Evolutionary conservation across 35 echinoderm and acorn worm species (phyloP).

Genomic region (Lytechinus variegatus): DNA sequence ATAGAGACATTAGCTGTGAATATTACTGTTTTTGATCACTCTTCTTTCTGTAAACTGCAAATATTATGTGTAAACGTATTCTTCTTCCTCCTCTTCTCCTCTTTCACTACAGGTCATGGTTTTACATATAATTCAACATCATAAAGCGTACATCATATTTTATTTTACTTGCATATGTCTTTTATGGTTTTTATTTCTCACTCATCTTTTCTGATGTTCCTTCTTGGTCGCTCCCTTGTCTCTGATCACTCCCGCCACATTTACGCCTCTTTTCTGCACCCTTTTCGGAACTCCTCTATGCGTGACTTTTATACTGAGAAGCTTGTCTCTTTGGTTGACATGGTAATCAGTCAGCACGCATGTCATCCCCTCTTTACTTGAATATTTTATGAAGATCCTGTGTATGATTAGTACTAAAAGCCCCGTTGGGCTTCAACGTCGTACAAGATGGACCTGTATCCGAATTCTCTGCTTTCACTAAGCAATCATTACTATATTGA

Average conservation of each 20-base stretch:
- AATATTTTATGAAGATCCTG: constrained; percentile 12
- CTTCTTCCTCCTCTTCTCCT: no score
- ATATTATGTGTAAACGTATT: no score
- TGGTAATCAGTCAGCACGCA: not conserved
- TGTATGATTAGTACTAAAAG: constrained; percentile 28
- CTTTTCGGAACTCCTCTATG: not conserved
- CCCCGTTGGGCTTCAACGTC: not conserved
- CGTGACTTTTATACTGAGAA: not conserved
- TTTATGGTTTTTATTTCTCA: no score
- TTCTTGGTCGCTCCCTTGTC: not conserved
- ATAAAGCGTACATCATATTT: no score
- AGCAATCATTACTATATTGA: not conserved
- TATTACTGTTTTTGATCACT: no score
- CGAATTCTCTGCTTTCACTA: not conserved
- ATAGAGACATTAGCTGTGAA: no score
- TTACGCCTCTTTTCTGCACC: not conserved
- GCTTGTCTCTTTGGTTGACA: constrained; percentile 10
- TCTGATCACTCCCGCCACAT: not conserved
- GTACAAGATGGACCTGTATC: not conserved
- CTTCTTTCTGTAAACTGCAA: no score
- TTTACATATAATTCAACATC: no score
- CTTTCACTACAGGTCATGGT: no score
- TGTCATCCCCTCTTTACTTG: not conserved
- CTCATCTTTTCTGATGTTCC: not conserved
- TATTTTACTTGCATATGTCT: no score